A percentile compares a stretch with the other conserved stretches of the same genome.
These are phyloP conservation scores for Phodopus roborovskii DNA, from an alignment of 2,113 vertebrate genomes.

Conservation along the genomic window DNA sequence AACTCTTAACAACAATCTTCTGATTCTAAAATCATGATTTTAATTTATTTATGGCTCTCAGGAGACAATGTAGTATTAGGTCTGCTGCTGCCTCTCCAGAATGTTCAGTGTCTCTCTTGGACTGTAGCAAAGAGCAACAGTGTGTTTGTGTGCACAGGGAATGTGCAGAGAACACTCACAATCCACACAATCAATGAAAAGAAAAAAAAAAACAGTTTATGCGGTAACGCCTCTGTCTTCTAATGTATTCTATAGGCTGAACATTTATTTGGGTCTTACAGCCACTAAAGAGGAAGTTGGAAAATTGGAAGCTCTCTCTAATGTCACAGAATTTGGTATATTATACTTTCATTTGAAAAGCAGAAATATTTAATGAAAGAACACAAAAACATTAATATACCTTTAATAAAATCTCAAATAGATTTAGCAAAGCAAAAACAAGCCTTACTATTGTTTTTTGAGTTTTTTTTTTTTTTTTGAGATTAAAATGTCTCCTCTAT, in stretches of 20 bases:
- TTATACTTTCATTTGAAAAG: slow-evolving; percentile 1
- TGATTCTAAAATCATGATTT: neutral
- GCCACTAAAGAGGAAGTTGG: neutral
- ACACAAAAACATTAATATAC: neutral
- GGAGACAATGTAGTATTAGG: neutral
- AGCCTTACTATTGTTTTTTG: neutral
- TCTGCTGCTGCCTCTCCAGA: neutral
- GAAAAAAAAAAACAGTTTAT: neutral
- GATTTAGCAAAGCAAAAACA: slow-evolving; percentile 12
- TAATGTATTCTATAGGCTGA: neutral
- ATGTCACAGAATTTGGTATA: neutral
- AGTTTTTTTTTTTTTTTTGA: neutral
- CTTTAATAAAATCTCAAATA: slow-evolving; percentile 4
- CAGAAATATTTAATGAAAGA: slow-evolving; percentile 1
- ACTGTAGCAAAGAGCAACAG: neutral
- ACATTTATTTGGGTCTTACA: neutral
- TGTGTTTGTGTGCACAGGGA: neutral
- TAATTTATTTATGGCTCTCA: neutral
- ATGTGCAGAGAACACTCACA: neutral
- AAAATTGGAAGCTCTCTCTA: neutral
- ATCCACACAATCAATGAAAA: neutral
- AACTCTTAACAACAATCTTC: neutral
- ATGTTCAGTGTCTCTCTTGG: neutral
- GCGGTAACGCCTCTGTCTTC: neutral
- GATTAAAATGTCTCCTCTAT: neutral